Conservation (phyloP, 1,140 invertebrate species). For the Procambarus clarkii region DNA sequence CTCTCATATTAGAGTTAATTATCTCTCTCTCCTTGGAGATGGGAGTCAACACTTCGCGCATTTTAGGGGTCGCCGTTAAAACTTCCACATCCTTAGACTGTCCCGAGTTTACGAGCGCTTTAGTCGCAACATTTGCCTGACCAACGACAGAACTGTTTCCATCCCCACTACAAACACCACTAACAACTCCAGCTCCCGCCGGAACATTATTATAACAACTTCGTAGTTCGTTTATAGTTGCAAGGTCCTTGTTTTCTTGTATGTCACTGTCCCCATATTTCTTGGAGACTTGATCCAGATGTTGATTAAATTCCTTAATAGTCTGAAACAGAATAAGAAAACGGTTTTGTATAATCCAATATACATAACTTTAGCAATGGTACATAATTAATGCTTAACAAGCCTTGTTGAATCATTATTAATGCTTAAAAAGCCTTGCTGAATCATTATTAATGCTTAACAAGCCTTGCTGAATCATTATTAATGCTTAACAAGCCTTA, state of each 20-base stretch:
- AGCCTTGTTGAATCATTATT: too few relatives aligned
- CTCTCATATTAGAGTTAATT: neutral
- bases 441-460: too few relatives aligned
- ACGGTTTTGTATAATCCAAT: too few relatives aligned
- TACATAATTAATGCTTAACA: too few relatives aligned
- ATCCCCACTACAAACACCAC: neutral
- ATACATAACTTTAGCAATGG: too few relatives aligned
- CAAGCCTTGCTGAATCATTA: too few relatives aligned
- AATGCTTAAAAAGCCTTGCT: too few relatives aligned
- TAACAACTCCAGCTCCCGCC: neutral
- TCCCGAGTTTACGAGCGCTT: neutral
- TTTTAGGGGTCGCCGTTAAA: neutral
- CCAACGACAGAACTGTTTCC: neutral
- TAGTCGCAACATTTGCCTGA: neutral
- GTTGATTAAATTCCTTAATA: slow-evolving; percentile 14
- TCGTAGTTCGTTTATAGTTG: neutral
- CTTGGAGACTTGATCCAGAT: slow-evolving; percentile 19
- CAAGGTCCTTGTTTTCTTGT: neutral
- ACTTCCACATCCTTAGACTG: neutral
- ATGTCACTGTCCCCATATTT: neutral
- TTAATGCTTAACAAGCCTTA: too few relatives aligned
- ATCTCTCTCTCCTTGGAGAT: neutral
- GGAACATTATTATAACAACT: neutral
- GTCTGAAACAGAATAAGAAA: slow-evolving; percentile 11
- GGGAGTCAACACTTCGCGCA: neutral